Base-by-base conservation (phyloP, 2,888 invertebrate species). In the Dasysyrphus tricinctus region DNA sequence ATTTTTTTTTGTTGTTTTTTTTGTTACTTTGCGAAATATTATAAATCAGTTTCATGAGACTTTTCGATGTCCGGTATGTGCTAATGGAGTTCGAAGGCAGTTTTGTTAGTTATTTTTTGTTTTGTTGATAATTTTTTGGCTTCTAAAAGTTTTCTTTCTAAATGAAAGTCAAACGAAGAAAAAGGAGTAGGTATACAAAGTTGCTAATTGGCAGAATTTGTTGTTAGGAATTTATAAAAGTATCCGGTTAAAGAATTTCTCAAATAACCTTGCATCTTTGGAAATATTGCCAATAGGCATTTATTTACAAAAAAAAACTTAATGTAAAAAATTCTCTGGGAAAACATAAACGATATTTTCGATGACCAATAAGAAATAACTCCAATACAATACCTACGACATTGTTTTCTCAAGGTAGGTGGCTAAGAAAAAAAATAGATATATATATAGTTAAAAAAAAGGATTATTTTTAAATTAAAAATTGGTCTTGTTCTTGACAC, bases 11-110 rank as follows among this genome's bases (percentile, higher is more conserved):
- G 39, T 32, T 49, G 0, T 65, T 61, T 29, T 63, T 69, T 5
- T 3, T 51, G 69, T 54, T 69, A 54, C 39, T 54, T 69, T 54
- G 37, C 11, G 39, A 69, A 69, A 54, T 51, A 39, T 42, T 39
- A 69, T 69, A 69, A 69, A 69, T 69, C 69, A 69, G 54, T 69
- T 69, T 69, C 69, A 69, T 69, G 51, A 51, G 69, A 69, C 54
- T 51, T 54, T 54, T 24, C 69, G 51, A 69, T 39, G 54, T 69
- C 69, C 54, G 69, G 54, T 39, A 54, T 54, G 69, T 69, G 54
- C 69, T 69, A 69, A 69, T 69, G 54, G 54, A 69, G 54, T 54
- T 54, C 24, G 54, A 69, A 69, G n/a, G 14, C 39, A 54, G 24
- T 59, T 39, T 59, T 59, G 1, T 37, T 57, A 0, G 37, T 29